Conservation (phyloP, 2,113 vertebrate genomes). For the Chaetorhynchus papuensis region DNA sequence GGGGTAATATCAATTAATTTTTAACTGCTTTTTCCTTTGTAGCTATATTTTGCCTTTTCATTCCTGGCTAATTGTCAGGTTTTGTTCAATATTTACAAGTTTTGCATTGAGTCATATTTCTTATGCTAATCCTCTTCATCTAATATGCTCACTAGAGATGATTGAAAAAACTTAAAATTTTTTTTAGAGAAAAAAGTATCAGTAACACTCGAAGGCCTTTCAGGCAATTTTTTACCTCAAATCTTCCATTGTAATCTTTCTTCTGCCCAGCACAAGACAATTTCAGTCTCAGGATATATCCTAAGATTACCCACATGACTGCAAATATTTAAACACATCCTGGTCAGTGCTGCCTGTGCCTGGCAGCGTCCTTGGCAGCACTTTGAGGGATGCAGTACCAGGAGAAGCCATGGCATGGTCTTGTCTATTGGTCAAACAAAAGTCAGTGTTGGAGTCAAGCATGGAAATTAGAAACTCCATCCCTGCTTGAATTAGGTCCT, state of each 20-base stretch:
- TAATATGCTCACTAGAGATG: slow-evolving; percentile 32
- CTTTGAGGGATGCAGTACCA: not conserved
- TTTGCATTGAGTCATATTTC: slow-evolving; percentile 19
- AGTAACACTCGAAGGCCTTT: not conserved
- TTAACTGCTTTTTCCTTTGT: slow-evolving; percentile 10
- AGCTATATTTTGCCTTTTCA: slow-evolving; percentile 6
- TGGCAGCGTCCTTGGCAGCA: not conserved
- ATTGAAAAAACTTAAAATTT: not conserved
- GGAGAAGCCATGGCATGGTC: not conserved
- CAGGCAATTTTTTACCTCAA: not conserved
- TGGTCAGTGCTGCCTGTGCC: not conserved
- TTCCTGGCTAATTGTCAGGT: slow-evolving; percentile 37
- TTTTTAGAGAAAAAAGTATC: not conserved
- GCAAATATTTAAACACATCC: not conserved
- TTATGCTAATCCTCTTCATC: slow-evolving; percentile 52
- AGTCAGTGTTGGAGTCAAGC: not conserved
- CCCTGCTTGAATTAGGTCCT: not conserved
- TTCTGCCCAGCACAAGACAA: not conserved
- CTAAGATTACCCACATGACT: fast-evolving
- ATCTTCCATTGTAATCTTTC: not conserved
- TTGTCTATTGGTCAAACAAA: not conserved
- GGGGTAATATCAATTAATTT: slow-evolving; percentile 36
- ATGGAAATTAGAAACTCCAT: not conserved
- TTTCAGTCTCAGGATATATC: not conserved
- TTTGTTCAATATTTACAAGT: slow-evolving; percentile 57